Evolutionary conservation across 2,888 invertebrate species (phyloP), one percentile per base, ranked within the genome.

Genomic region (Zaprionus lineosus): DNA sequence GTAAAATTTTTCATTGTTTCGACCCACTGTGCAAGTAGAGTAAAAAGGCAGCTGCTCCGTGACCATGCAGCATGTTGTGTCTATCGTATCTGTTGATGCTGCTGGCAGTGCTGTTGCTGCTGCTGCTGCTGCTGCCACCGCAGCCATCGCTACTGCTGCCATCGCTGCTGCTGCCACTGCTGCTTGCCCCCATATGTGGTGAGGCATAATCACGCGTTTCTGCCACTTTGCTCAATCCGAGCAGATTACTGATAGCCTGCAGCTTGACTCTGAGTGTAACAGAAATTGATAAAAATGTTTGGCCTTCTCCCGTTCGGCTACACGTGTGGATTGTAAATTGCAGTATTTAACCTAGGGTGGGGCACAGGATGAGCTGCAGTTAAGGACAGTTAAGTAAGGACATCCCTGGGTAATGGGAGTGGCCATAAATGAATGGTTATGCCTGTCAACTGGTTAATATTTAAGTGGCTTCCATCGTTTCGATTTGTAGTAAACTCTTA

Each of bases 261-360:
- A 16, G 29, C 47, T 12, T 5, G 11, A 4, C 9, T 28, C 15
- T 64, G 28, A 7, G 11, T 19, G 7, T 37, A 19, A 14, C 24
- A 26, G 34, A 73, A 84, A 79, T 85, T 84, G 79, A 79, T 83
- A 83, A 83, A 75, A 75, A 62, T 74, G 26, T 56, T 63, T 51
- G 33, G 21, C 33, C 44, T 47, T 57, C 41, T 11, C 14, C 15
- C 18, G 33, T 19, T 3, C 6, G 36, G 36, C 21, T 40, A 72
- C 56, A 60, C 69, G 67, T 62, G 57, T 61, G 48, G 79, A 44
- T 64, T 78, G 39, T 46, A 75, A 82, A 77, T 75, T 59, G 75
- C 79, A 61, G 46, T 57, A 78, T 69, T 82, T 63, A 52, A 43
- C 26, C 12, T 26, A 16, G 5, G 33, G 21, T 34, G 28, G 9